A percentile compares a stretch with the other conserved stretches of the same genome.
phyloP scores from a whole-genome alignment of 1,140 invertebrate genomes.

The Achroia grisella region DNA sequence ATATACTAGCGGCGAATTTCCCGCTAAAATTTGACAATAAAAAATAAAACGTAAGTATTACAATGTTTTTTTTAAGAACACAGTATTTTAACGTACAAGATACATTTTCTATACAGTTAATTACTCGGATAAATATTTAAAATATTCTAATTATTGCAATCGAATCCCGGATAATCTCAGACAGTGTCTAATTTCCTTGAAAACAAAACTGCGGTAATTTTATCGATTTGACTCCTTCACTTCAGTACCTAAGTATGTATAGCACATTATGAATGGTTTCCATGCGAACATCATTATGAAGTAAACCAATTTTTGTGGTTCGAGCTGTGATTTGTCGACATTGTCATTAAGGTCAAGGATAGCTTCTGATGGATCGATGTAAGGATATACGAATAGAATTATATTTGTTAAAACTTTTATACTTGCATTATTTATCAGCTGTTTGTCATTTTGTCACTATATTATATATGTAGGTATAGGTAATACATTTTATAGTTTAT shows the following conservation, averaged over 20 bases:
- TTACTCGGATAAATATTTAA: no score
- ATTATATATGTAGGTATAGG: no score
- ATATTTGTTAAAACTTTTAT: background rate
- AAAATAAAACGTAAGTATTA: constrained; percentile 32
- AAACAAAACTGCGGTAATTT: constrained; percentile 74
- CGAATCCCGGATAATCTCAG: background rate
- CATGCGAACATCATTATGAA: constrained; percentile 18
- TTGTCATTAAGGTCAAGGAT: constrained; percentile 10
- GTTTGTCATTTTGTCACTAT: background rate
- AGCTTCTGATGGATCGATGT: background rate
- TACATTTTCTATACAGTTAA: constrained; percentile 2
- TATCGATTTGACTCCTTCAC: constrained; percentile 71
- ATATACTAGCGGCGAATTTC: constrained; percentile 24
- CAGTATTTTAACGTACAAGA: constrained; percentile 7
- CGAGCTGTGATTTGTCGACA: background rate
- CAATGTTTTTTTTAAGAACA: constrained; percentile 15
- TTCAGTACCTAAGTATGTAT: constrained; percentile 27
- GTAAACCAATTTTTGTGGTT: constrained; percentile 12
- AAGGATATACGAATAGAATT: background rate
- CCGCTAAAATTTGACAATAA: constrained; percentile 55
- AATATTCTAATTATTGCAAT: no score
- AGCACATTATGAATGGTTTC: constrained; percentile 44
- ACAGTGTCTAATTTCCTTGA: constrained; percentile 27
- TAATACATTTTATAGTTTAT: no score
- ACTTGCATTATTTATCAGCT: background rate